Conservation (phyloP, 2,113 vertebrate genomes). For the Corythaixoides concolor region DNA sequence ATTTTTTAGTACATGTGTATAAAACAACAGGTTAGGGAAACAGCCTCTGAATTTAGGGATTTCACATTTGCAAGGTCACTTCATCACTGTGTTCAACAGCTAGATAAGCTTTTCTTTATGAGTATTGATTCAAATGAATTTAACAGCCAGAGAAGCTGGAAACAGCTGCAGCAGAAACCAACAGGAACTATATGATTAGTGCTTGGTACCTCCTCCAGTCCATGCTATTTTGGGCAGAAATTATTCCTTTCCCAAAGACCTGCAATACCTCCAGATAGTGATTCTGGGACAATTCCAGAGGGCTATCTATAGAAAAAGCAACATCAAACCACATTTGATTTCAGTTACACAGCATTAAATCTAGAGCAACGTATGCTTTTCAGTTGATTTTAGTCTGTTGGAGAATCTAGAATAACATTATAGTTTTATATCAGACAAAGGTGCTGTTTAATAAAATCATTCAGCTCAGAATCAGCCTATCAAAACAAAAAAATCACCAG, state of each 20-base stretch:
- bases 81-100: neutral
- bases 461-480: neutral
- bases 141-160: neutral
- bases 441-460: neutral
- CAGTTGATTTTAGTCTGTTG: neutral
- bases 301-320: neutral
- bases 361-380: neutral
- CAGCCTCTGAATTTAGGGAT: neutral
- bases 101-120: neutral
- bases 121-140: neutral
- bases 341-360: neutral
- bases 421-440: neutral
- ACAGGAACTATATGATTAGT: neutral
- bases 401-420: neutral
- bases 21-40: neutral
- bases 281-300: neutral
- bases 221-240: neutral
- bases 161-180: neutral
- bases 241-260: neutral
- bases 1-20: neutral
- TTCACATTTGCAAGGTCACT: neutral
- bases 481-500: accelerated
- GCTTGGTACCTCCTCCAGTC: neutral
- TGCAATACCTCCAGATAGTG: neutral
- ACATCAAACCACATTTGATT: neutral